phyloP scores from a whole-genome alignment of 2,888 invertebrate genomes.

The Drosophila flavopinicola region DNA sequence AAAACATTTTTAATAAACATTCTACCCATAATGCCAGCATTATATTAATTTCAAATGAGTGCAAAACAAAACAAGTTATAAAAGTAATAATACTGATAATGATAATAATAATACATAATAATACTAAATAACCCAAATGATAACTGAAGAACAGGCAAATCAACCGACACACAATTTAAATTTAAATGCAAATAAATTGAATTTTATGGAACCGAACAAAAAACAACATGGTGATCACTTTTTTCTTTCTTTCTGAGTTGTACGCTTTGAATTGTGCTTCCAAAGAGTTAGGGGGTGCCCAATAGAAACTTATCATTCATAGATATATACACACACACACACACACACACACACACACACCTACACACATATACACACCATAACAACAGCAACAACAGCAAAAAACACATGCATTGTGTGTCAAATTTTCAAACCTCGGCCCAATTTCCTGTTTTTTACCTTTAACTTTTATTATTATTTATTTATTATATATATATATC shows the following conservation, averaged over 20 bases:
- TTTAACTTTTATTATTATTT: slow-evolving; percentile 54
- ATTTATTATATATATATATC: slow-evolving; percentile 35
- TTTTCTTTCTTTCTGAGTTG: slow-evolving; percentile 66
- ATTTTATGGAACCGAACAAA: slow-evolving; percentile 61
- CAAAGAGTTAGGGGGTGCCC: slow-evolving; percentile 75
- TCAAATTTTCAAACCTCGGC: slow-evolving; percentile 82
- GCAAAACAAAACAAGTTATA: slow-evolving; percentile 28
- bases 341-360: slow-evolving; percentile 31
- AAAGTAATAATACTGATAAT: slow-evolving; percentile 28
- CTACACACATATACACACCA: slow-evolving; percentile 16
- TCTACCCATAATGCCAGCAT: slow-evolving; percentile 67
- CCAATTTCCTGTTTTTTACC: slow-evolving; percentile 82
- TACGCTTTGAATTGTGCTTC: slow-evolving; percentile 83
- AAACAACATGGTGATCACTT: slow-evolving; percentile 72
- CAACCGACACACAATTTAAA: slow-evolving; percentile 40
- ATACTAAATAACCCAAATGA: slow-evolving; percentile 30
- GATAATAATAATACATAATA: slow-evolving; percentile 30
- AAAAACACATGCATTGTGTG: slow-evolving; percentile 40
- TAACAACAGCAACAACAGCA: too few species aligned
- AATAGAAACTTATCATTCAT: slow-evolving; percentile 41
- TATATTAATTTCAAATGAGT: slow-evolving; percentile 60
- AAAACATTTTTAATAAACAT: slow-evolving; percentile 70
- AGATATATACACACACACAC: slow-evolving; percentile 26
- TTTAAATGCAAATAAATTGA: slow-evolving; percentile 62
- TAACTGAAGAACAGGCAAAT: slow-evolving; percentile 52